Conservation (phyloP, 2,888 invertebrate genomes). For the Macrosoma leucophasiata region DNA sequence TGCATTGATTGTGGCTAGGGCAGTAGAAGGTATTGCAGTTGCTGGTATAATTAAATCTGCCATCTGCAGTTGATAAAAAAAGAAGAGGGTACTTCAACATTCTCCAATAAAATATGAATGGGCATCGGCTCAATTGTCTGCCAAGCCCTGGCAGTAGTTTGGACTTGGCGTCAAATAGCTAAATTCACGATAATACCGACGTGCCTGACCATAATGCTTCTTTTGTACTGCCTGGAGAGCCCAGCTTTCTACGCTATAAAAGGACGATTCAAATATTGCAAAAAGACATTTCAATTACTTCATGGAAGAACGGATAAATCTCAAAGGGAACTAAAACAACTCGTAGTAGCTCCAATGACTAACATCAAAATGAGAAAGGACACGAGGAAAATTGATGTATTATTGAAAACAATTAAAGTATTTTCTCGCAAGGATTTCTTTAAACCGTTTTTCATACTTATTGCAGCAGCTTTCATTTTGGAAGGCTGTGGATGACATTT, state of each 20-base stretch:
- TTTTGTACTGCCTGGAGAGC: constrained; percentile 40
- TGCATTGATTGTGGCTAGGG: constrained; percentile 31
- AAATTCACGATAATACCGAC: constrained; percentile 20
- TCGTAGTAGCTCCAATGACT: constrained; percentile 28
- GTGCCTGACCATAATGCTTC: constrained; percentile 24
- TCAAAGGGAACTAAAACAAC: constrained; percentile 30
- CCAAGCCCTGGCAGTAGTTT: constrained; percentile 31
- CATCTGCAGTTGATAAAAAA: constrained; percentile 34
- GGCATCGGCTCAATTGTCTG: constrained; percentile 34
- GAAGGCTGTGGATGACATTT: constrained; percentile 38
- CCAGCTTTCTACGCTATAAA: constrained; percentile 37
- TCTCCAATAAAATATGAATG: constrained; percentile 29
- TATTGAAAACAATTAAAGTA: constrained; percentile 13
- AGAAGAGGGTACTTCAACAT: constrained; percentile 38
- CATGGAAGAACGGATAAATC: constrained; percentile 30
- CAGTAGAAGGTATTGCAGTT: constrained; percentile 34
- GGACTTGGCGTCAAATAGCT: constrained; percentile 38
- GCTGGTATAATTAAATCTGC: constrained; percentile 33
- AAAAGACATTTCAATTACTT: constrained; percentile 34
- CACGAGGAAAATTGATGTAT: constrained; percentile 6
- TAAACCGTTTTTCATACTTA: constrained; percentile 31
- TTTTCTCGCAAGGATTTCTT: constrained; percentile 32
- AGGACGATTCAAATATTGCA: constrained; percentile 36
- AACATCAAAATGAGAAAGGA: background rate
- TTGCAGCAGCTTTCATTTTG: constrained; percentile 30